A percentile compares a stretch with the other conserved stretches of the same genome.
These are phyloP conservation scores for Antedon mediterranea DNA, from an alignment of 53 echinoderm and acorn worm species.

Conservation along the genomic window DNA sequence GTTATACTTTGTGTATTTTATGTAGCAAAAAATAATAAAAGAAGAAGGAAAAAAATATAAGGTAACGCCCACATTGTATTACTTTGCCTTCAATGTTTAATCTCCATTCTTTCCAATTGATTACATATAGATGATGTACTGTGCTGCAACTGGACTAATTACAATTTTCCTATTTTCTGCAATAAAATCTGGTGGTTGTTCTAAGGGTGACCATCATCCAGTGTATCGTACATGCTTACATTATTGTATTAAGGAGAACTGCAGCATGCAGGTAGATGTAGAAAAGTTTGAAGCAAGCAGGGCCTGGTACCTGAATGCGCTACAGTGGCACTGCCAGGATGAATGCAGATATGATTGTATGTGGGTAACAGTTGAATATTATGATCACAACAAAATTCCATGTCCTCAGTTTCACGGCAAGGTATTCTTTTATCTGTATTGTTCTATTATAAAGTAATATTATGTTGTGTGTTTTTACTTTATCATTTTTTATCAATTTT, in stretches of 20 bases:
- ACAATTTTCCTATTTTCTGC: neutral
- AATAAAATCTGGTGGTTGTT: constrained; percentile 7
- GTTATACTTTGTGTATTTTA: no score
- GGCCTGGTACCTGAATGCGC: constrained; percentile 25
- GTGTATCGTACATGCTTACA: constrained; percentile 28
- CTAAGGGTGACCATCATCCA: constrained; percentile 33
- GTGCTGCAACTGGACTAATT: neutral
- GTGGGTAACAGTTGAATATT: constrained; percentile 52
- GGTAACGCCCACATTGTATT: no score
- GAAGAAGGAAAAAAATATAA: no score
- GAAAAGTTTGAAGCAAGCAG: constrained; percentile 24
- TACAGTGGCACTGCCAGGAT: constrained; percentile 57
- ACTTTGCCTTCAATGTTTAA: no score
- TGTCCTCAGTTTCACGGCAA: constrained; percentile 91
- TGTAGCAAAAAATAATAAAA: no score
- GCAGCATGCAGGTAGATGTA: constrained; percentile 20
- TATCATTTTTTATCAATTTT: no score
- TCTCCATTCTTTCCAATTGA: no score
- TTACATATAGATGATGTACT: no score
- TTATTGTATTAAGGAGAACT: constrained; percentile 39
- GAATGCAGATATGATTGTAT: constrained; percentile 67
- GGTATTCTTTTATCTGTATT: no score
- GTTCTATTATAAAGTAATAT: no score
- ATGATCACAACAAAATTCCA: neutral
- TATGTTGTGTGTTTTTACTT: no score